phyloP scores from a whole-genome alignment of 2,113 vertebrate species.

The Stegostoma tigrinum region DNA sequence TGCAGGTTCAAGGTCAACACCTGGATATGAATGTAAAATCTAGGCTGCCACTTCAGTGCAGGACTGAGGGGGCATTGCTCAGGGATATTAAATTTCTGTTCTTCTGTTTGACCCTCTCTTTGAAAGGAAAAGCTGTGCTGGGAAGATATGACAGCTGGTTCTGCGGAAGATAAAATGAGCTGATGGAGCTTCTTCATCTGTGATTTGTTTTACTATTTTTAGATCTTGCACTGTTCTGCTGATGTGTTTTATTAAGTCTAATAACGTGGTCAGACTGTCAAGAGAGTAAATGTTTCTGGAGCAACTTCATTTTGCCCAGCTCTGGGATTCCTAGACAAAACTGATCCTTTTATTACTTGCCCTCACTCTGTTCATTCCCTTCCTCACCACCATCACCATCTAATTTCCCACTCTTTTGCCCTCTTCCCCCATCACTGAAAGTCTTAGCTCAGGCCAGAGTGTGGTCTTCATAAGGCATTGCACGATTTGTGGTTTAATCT shows the following conservation, averaged over 20 bases:
- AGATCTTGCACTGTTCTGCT: neutral
- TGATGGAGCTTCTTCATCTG: neutral
- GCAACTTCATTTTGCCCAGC: neutral
- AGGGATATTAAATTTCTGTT: neutral
- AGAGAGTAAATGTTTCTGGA: neutral
- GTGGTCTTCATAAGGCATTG: neutral
- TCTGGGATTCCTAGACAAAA: neutral
- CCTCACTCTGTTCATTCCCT: neutral
- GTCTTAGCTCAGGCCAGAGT: neutral
- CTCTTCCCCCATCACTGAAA: neutral
- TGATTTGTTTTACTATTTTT: neutral
- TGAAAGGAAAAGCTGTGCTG: neutral
- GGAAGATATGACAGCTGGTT: neutral
- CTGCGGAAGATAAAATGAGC: neutral
- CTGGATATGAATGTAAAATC: neutral
- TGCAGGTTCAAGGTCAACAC: neutral
- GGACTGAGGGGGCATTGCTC: neutral
- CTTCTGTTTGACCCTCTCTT: neutral
- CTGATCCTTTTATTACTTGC: neutral
- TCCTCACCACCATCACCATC: neutral
- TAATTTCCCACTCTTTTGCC: neutral
- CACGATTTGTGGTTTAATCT: neutral
- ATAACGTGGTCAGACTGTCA: neutral
- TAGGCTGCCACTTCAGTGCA: neutral
- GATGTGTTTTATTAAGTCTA: neutral